Evolutionary conservation across 2,113 vertebrate species (phyloP).

Genomic region (Myanophis thanlyinensis): DNA sequence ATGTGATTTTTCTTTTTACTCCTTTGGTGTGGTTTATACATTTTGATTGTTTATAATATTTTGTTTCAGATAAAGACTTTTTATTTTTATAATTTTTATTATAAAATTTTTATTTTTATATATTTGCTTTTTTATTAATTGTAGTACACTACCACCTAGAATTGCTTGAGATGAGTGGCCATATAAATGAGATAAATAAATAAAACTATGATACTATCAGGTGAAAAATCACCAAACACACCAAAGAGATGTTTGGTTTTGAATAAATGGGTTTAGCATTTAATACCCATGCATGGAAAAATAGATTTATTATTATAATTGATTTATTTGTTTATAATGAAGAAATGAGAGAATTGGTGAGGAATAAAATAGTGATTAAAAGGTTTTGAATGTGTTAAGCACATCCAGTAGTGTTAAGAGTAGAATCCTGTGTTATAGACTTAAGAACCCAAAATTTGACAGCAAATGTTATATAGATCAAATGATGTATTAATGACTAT

Average conservation of each 20-base stretch:
- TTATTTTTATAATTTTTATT: background rate
- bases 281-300: background rate
- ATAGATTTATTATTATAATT: background rate
- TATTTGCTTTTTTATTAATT: background rate
- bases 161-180: background rate
- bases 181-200: background rate
- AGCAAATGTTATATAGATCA: background rate
- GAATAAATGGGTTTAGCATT: background rate
- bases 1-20: too few relatives aligned
- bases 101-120: too few relatives aligned
- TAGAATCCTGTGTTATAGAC: background rate
- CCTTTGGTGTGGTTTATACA: background rate
- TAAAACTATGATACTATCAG: background rate
- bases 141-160: background rate
- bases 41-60: background rate
- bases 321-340: background rate
- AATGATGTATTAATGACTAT: background rate
- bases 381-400: background rate
- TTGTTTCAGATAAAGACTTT: background rate
- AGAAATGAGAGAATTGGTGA: background rate
- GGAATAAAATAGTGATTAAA: background rate
- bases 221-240: background rate
- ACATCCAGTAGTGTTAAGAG: background rate
- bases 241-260: background rate
- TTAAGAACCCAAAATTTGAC: background rate